These are phyloP conservation scores for Siniperca obscura DNA, from an alignment of 2,797 vertebrate genomes.

Conservation along the genomic window DNA sequence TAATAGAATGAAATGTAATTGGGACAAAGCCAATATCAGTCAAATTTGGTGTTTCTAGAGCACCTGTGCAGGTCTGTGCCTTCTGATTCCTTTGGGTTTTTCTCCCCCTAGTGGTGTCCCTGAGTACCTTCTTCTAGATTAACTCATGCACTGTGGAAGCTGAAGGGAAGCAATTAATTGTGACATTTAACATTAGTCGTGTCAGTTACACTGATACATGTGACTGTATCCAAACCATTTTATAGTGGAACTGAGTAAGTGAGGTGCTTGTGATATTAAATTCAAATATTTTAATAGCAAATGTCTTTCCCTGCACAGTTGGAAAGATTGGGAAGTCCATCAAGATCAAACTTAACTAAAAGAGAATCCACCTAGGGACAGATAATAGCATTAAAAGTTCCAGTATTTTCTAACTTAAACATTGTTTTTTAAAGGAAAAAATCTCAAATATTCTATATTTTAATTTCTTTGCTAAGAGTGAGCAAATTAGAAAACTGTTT, in stretches of 20 bases:
- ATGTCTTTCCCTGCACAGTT: neutral
- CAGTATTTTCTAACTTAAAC: neutral
- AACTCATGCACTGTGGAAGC: neutral
- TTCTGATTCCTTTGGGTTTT: neutral
- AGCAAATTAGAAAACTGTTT: neutral
- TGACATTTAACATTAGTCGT: neutral
- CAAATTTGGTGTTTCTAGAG: neutral
- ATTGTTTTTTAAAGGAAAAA: neutral
- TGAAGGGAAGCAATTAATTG: neutral
- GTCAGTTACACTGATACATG: neutral
- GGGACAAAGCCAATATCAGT: neutral
- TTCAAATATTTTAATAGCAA: neutral
- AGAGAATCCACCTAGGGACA: neutral
- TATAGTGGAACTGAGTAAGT: neutral
- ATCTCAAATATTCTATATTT: neutral
- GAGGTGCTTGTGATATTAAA: neutral
- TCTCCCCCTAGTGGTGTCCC: conserved; percentile 36
- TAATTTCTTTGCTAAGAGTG: neutral
- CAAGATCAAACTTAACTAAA: conserved; percentile 6
- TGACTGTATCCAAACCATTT: neutral
- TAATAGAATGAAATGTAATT: neutral
- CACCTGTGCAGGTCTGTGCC: accelerated
- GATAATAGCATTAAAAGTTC: neutral
- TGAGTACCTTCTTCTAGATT: neutral
- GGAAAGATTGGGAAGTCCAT: neutral